These are phyloP conservation scores for Corbicula japonica DNA, from an alignment of 2,888 invertebrate genomes.

Conservation along the genomic window DNA sequence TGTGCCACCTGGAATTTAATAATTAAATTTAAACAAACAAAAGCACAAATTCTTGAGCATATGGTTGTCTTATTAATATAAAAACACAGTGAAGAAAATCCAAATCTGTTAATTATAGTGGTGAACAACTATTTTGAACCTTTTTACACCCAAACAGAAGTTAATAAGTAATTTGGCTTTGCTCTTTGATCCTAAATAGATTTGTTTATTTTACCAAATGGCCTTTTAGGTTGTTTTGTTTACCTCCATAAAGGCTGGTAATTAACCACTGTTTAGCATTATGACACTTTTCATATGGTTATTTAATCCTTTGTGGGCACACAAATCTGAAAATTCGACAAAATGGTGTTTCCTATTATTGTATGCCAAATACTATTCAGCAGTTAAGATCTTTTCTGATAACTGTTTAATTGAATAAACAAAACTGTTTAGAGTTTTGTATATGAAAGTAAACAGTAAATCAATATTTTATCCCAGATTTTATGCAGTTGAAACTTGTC, in stretches of 20 bases:
- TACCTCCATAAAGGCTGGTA: conserved; percentile 14
- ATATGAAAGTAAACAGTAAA: too few species aligned
- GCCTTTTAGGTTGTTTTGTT: conserved; percentile 5
- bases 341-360: conserved; percentile 7
- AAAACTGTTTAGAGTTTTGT: conserved; percentile 21
- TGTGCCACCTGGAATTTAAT: too few species aligned
- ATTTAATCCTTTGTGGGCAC: conserved; percentile 49
- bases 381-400: conserved; percentile 40
- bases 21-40: too few species aligned
- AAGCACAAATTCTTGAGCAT: too few species aligned
- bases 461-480: too few species aligned
- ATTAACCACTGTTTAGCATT: conserved; percentile 22
- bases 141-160: too few species aligned
- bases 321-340: conserved; percentile 12
- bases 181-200: conserved; percentile 17
- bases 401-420: conserved; percentile 50
- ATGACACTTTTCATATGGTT: conserved; percentile 23
- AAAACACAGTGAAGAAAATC: too few species aligned
- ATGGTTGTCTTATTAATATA: too few species aligned
- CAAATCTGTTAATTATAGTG: too few species aligned
- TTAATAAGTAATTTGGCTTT: too few species aligned
- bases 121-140: too few species aligned
- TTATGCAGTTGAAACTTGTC: too few species aligned
- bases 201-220: conserved; percentile 27
- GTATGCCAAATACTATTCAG: conserved; percentile 19